Evolutionary conservation across 2,797 vertebrate genomes (phyloP), one percentile per base, ranked within the genome.

Genomic region (Enteromius radiatus): DNA sequence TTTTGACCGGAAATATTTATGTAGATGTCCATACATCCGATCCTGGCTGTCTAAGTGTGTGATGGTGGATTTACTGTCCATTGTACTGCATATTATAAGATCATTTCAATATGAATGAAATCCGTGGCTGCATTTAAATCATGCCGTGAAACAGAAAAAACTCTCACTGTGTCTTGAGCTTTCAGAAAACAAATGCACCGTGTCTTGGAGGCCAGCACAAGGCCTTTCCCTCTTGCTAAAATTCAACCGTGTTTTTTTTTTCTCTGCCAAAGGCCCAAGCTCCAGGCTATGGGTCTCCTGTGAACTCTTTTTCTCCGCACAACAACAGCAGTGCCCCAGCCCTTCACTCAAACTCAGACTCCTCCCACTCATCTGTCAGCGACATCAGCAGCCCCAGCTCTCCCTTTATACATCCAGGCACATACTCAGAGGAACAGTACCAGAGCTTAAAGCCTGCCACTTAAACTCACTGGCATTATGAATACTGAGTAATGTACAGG

Each of bases 281-380:
- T 81, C 67, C 52, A 49, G 67, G 82, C 82, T 74, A 64, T 7
- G 61, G 77, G 79, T 67, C 76, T 80, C 67, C 33, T 63, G 65
- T 81, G 59, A 75, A 81, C 69, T 76, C 71, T 81, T 86, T 86
- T 80, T 86, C 80, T 81, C 73, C 43, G 41, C 45, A 70, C 63
- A 81, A 86, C 77, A 86, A 75, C 73, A 80, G 61, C 43, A 64
- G 83, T 33, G 26, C 78, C 83, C 80, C 74, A 52, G 47, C 63
- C 45, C 74, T 83, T 86, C 83, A 83, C 76, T 83, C 80, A 81
- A 54, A 74, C 45, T 2, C 56, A n/a, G n/a, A 11, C 64, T 52
- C 74, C 79, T 1, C 74, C 79, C 71, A 47, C 64, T 38, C 6
- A 21, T 73, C 76, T 65, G 61, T 80, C 26, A 84, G 31, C 70